phyloP scores from a whole-genome alignment of 2,113 vertebrate species.

The Chlorodrepanis virens region DNA sequence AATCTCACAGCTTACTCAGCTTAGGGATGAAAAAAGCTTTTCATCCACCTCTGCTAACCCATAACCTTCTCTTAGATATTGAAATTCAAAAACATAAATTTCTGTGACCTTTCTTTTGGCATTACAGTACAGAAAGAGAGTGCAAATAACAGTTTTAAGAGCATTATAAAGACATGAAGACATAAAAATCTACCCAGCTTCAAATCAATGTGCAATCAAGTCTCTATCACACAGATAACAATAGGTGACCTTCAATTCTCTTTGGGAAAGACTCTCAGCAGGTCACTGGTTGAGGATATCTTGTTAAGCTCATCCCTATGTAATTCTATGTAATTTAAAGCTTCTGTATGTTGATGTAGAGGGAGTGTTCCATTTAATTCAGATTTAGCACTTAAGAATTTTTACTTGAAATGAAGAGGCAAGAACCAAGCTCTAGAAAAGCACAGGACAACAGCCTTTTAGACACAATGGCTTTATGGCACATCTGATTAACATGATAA shows the following conservation, averaged over 20 bases:
- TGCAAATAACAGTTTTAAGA: neutral
- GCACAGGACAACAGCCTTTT: neutral
- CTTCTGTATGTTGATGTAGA: neutral
- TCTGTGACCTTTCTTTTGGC: neutral
- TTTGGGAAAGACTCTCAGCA: neutral
- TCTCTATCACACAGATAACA: neutral
- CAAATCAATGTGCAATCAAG: neutral
- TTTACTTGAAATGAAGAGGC: neutral
- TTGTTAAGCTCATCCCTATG: neutral
- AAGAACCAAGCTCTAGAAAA: neutral
- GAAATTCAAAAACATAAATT: neutral
- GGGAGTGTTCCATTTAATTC: neutral
- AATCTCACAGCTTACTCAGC: neutral
- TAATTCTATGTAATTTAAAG: neutral
- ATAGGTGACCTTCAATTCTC: neutral
- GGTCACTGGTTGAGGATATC: neutral
- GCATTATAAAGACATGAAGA: neutral
- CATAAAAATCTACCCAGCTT: neutral
- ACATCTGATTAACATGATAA: neutral
- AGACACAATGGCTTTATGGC: neutral
- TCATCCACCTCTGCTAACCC: neutral
- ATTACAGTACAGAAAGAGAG: neutral
- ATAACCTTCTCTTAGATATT: neutral
- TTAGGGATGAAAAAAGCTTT: neutral
- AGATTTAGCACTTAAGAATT: neutral